Percentiles rank a stretch among this genome's conserved stretches.
phyloP scores from a whole-genome alignment of 2,113 vertebrate species.

The Ictalurus punctatus region DNA sequence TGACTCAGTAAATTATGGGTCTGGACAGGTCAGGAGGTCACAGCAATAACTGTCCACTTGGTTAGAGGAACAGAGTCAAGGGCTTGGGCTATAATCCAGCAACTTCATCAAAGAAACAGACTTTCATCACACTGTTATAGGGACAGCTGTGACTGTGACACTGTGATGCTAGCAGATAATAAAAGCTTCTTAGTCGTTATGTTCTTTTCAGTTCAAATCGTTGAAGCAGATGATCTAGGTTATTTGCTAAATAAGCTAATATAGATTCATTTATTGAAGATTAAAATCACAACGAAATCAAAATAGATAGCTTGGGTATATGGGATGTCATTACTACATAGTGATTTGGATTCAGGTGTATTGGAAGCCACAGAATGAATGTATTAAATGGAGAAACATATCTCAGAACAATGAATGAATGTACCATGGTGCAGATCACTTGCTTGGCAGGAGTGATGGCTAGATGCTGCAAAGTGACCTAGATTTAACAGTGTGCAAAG shows the following conservation, averaged over 20 bases:
- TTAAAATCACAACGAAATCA: background rate
- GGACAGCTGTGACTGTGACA: constrained; percentile 8
- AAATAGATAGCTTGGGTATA: background rate
- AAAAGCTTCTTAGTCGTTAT: background rate
- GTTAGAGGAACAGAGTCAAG: background rate
- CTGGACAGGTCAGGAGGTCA: constrained; percentile 39
- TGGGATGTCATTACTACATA: background rate
- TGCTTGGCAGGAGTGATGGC: constrained; percentile 61
- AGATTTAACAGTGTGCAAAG: constrained; percentile 59
- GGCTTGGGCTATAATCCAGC: background rate
- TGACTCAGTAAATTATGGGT: constrained; percentile 42
- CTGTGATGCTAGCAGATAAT: background rate
- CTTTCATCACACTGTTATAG: background rate
- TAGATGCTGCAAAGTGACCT: constrained; percentile 72
- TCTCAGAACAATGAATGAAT: background rate
- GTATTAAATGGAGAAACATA: background rate
- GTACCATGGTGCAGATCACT: constrained; percentile 54
- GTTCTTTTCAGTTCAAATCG: background rate
- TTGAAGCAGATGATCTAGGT: background rate
- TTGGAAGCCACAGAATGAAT: background rate
- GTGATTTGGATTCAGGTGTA: background rate
- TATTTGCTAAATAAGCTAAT: background rate
- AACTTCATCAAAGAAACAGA: background rate
- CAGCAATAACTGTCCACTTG: background rate
- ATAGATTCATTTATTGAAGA: background rate